phyloP scores from a whole-genome alignment of 2,888 invertebrate genomes.

The Drosophila tanythrix region DNA sequence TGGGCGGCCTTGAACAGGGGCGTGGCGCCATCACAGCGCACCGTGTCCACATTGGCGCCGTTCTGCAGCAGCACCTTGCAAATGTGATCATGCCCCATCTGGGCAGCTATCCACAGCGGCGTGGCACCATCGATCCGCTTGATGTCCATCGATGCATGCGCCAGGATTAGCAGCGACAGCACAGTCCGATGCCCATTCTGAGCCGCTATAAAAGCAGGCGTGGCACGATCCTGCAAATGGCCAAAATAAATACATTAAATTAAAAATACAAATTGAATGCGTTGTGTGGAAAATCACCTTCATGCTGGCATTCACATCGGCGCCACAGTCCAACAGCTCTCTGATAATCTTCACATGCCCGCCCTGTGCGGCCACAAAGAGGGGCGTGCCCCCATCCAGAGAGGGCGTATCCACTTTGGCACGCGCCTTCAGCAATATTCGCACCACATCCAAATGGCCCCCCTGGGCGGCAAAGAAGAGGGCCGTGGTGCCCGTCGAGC shows the following conservation, averaged over 20 bases:
- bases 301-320: conserved; percentile 92
- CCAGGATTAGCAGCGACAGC: conserved; percentile 89
- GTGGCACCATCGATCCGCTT: conserved; percentile 94
- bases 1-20: conserved; percentile 97
- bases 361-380: conserved; percentile 96
- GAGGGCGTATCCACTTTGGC: conserved; percentile 92
- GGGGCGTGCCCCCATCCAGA: conserved; percentile 96
- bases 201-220: conserved; percentile 95
- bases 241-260: background rate
- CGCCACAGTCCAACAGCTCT: conserved; percentile 92
- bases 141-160: conserved; percentile 90
- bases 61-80: conserved; percentile 91
- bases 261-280: background rate
- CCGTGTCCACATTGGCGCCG: conserved; percentile 92
- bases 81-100: conserved; percentile 96
- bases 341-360: conserved; percentile 95
- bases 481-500: conserved; percentile 96
- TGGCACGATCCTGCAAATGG: conserved; percentile 92
- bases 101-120: conserved; percentile 97
- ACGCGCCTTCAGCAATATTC: conserved; percentile 91
- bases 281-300: conserved; percentile 86
- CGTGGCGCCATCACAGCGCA: conserved; percentile 96
- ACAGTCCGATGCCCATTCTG: conserved; percentile 96
- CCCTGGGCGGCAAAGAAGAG: conserved; percentile 97
- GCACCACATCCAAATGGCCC: conserved; percentile 93